Evolutionary conservation across 2,888 invertebrate species (phyloP).

Genomic region (Xiphydria camelus): DNA sequence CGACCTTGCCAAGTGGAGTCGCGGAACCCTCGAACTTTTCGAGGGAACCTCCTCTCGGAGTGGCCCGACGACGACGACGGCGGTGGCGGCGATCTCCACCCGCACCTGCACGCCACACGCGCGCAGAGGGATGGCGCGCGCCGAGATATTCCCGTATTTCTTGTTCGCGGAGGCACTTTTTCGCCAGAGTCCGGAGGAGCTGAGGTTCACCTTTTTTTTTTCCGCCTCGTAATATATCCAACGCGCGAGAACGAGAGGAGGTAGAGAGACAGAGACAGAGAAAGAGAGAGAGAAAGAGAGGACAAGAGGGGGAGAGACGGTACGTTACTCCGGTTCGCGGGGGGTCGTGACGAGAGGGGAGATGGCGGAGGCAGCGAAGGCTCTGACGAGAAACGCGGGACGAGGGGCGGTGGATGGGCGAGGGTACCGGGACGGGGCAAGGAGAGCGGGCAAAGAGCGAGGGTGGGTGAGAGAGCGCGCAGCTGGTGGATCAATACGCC

Average conservation of each 20-base stretch:
- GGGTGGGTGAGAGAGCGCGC: constrained; percentile 45
- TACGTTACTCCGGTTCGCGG: constrained; percentile 3
- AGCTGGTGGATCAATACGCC: constrained; percentile 56
- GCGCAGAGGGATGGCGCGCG: too few relatives aligned
- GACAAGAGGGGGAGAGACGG: constrained; percentile 3
- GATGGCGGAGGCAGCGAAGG: background rate
- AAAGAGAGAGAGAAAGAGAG: background rate
- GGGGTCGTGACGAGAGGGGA: constrained; percentile 19
- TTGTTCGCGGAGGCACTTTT: too few relatives aligned
- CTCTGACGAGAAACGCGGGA: background rate
- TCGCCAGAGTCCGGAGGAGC: too few relatives aligned
- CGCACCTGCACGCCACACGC: too few relatives aligned
- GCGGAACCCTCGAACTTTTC: too few relatives aligned
- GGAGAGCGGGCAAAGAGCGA: constrained; percentile 9
- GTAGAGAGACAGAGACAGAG: constrained; percentile 1
- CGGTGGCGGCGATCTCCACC: too few relatives aligned
- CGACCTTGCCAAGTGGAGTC: too few relatives aligned
- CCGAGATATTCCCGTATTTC: too few relatives aligned
- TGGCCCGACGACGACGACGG: too few relatives aligned
- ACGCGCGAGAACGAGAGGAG: constrained; percentile 1
- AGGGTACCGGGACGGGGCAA: constrained; percentile 18
- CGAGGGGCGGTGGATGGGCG: constrained; percentile 1
- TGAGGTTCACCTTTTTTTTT: too few relatives aligned
- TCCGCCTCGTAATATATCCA: constrained; percentile 2
- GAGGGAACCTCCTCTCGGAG: too few relatives aligned